Conservation (phyloP, 2,888 invertebrate species). For the Archaeoteleia sp. region DNA sequence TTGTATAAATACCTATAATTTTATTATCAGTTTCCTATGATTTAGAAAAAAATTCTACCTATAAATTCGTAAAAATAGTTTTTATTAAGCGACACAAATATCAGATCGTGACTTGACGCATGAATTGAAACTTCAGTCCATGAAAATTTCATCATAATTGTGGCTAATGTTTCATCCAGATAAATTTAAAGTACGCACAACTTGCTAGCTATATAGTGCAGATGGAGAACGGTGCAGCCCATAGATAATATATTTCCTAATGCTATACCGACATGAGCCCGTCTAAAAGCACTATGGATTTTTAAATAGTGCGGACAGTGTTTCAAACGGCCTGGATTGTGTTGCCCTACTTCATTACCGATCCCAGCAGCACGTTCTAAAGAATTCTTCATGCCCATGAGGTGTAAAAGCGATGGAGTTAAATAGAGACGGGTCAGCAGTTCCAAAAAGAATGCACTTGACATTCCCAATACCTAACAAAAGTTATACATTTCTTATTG, state of each 20-base stretch:
- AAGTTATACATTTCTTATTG: constrained; percentile 4
- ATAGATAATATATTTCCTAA: constrained; percentile 86
- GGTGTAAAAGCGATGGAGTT: constrained; percentile 83
- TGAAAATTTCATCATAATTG: background rate
- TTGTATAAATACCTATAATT: too few relatives aligned
- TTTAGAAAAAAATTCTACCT: too few relatives aligned
- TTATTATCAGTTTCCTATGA: too few relatives aligned
- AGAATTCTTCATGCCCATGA: constrained; percentile 84
- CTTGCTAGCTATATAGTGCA: constrained; percentile 80
- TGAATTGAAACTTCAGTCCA: background rate
- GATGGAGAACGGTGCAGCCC: constrained; percentile 81
- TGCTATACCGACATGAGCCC: constrained; percentile 86
- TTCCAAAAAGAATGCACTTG: constrained; percentile 83
- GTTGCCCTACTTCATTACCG: constrained; percentile 86
- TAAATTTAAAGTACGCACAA: constrained; percentile 67
- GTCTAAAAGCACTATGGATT: constrained; percentile 84
- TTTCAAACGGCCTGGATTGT: constrained; percentile 82
- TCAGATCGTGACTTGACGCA: too few relatives aligned
- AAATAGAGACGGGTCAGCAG: constrained; percentile 85
- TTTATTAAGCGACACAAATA: too few relatives aligned
- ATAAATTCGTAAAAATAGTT: too few relatives aligned
- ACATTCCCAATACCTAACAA: constrained; percentile 80
- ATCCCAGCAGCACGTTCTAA: constrained; percentile 86
- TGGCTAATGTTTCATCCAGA: too few relatives aligned
- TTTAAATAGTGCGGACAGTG: constrained; percentile 88